Evolutionary conservation across 35 echinoderm and acorn worm species (phyloP).

Genomic region (Heliocidaris tuberculata): DNA sequence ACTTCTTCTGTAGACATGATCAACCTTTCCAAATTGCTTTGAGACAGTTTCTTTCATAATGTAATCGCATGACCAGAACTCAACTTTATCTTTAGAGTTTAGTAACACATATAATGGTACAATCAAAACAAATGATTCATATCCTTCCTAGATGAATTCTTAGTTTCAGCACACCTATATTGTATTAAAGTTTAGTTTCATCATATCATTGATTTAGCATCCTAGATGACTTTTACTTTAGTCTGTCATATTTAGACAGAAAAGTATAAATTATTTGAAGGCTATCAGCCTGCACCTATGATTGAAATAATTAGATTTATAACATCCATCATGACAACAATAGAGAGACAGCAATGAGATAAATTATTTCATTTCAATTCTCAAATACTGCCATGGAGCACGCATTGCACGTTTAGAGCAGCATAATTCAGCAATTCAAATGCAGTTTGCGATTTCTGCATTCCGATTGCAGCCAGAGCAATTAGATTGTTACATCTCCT

Average conservation of each 20-base stretch:
- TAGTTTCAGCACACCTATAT: neutral
- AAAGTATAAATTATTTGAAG: neutral
- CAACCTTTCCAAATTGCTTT: too few relatives aligned
- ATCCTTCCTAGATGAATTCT: neutral
- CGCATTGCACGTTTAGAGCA: neutral
- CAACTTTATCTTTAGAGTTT: too few relatives aligned
- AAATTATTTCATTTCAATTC: neutral
- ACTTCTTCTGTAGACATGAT: too few relatives aligned
- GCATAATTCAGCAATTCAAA: neutral
- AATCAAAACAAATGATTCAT: neutral
- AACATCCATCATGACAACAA: neutral
- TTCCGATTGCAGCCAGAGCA: neutral
- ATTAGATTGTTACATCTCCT: slow-evolving; percentile 4
- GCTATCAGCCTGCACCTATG: neutral
- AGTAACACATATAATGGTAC: neutral
- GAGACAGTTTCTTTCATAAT: too few relatives aligned
- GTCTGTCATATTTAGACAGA: neutral
- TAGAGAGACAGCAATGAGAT: neutral
- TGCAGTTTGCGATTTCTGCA: neutral
- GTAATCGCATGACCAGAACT: too few relatives aligned
- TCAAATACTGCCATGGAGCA: neutral
- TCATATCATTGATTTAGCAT: neutral
- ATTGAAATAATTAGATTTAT: neutral
- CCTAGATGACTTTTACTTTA: neutral
- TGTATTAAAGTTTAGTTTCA: neutral